These are phyloP conservation scores for Euspilapteryx auroguttella DNA, from an alignment of 2,888 invertebrate species.

Conservation along the genomic window DNA sequence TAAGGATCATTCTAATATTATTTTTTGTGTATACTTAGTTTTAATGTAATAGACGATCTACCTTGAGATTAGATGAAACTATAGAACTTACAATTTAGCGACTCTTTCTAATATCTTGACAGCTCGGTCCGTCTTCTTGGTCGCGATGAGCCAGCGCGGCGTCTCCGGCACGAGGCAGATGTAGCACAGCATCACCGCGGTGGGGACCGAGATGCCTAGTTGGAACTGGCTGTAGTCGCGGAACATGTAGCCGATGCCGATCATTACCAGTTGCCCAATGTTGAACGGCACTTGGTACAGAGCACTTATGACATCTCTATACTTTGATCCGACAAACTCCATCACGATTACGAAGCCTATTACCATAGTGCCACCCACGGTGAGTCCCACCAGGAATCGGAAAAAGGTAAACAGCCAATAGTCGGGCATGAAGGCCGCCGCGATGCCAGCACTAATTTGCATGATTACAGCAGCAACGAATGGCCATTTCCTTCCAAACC, in stretches of 20 bases:
- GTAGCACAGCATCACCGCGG: slow-evolving; percentile 62
- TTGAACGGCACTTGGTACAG: slow-evolving; percentile 72
- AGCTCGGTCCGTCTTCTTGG: slow-evolving; percentile 68
- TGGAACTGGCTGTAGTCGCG: slow-evolving; percentile 68
- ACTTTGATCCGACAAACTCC: slow-evolving; percentile 66
- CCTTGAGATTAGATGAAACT: too few relatives aligned
- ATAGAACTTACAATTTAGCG: slow-evolving; percentile 50
- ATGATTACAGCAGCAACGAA: slow-evolving; percentile 71
- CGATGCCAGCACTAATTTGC: slow-evolving; percentile 69
- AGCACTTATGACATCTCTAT: slow-evolving; percentile 60
- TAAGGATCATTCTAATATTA: too few relatives aligned
- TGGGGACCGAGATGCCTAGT: slow-evolving; percentile 65
- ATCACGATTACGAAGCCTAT: slow-evolving; percentile 61
- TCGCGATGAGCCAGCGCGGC: slow-evolving; percentile 77
- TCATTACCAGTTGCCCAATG: slow-evolving; percentile 66
- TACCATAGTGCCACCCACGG: slow-evolving; percentile 84
- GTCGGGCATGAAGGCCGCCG: slow-evolving; percentile 68
- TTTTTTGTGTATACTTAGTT: too few relatives aligned
- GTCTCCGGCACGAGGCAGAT: slow-evolving; percentile 76
- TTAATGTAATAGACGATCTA: too few relatives aligned
- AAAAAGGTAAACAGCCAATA: slow-evolving; percentile 64
- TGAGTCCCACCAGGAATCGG: slow-evolving; percentile 70
- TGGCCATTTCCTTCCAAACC: slow-evolving; percentile 75
- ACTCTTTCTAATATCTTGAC: slow-evolving; percentile 65
- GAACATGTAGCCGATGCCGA: slow-evolving; percentile 64